phyloP scores from a whole-genome alignment of 2,888 invertebrate genomes.

The Hypsopygia costalis region DNA sequence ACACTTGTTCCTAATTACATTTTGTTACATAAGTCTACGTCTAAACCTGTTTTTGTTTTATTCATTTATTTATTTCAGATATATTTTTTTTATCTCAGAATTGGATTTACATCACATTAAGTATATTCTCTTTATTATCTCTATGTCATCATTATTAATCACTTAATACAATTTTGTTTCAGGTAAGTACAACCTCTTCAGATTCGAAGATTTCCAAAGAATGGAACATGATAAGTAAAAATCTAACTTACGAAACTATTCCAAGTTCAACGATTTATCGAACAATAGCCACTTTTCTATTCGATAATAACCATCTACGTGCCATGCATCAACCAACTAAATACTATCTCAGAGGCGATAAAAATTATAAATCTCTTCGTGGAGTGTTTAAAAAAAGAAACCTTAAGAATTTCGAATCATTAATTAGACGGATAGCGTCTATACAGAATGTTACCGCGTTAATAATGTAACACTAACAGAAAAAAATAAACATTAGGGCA shows the following conservation, averaged over 20 bases:
- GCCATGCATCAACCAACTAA: conserved; percentile 56
- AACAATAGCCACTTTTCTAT: conserved; percentile 7
- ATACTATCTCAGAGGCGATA: conserved; percentile 27
- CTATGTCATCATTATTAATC: too few species aligned
- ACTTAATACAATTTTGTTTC: conserved; percentile 14
- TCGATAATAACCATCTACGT: conserved; percentile 15
- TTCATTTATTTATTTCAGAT: too few species aligned
- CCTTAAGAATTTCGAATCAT: conserved; percentile 44
- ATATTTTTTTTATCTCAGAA: too few species aligned
- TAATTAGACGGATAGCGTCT: conserved; percentile 52
- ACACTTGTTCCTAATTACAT: too few species aligned
- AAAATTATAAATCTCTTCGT: conserved; percentile 25
- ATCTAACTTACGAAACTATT: conserved; percentile 6
- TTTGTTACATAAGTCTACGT: too few species aligned
- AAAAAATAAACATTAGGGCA: conserved; percentile 30
- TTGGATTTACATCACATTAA: too few species aligned
- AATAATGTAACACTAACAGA: conserved; percentile 50
- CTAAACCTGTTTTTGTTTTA: too few species aligned
- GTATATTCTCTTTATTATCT: too few species aligned
- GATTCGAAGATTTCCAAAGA: conserved; percentile 1
- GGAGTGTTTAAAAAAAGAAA: conserved; percentile 32
- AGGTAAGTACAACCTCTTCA: conserved; percentile 23
- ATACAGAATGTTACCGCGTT: conserved; percentile 44
- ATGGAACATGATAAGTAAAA: conserved; percentile 5
- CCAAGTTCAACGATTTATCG: conserved; percentile 4